Percentiles rank a stretch among this genome's conserved stretches.
phyloP scores from a whole-genome alignment of 1,140 invertebrate species.

The Camponotus pennsylvanicus region DNA sequence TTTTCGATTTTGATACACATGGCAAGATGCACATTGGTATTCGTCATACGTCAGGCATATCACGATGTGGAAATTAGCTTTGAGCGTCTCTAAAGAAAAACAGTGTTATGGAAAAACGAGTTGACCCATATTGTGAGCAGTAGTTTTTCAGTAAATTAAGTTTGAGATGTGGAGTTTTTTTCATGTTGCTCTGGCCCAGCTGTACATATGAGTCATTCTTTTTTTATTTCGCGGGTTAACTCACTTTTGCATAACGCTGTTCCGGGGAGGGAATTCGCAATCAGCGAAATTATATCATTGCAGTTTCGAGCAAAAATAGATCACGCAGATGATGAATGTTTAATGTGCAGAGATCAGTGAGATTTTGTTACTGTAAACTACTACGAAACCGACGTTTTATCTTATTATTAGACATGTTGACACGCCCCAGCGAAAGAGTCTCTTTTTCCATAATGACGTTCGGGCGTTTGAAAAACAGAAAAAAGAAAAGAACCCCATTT shows the following conservation, averaged over 20 bases:
- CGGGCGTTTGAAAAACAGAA: constrained; percentile 15
- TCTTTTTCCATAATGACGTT: constrained; percentile 47
- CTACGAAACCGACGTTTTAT: constrained; percentile 25
- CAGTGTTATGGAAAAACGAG: constrained; percentile 32
- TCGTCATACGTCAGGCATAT: neutral
- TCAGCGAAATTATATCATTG: constrained; percentile 9
- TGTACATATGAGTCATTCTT: constrained; percentile 22
- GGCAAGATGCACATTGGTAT: neutral
- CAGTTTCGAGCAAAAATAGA: constrained; percentile 21
- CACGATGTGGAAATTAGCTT: neutral
- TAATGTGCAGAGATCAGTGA: constrained; percentile 47
- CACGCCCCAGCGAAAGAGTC: constrained; percentile 37
- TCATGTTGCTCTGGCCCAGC: constrained; percentile 26
- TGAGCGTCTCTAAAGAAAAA: neutral
- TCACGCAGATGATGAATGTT: neutral
- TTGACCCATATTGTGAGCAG: constrained; percentile 30
- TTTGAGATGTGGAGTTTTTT: constrained; percentile 43
- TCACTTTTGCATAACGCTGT: constrained; percentile 26
- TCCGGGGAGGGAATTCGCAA: neutral
- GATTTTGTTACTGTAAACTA: constrained; percentile 26
- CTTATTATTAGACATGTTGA: constrained; percentile 30
- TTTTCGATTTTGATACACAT: neutral
- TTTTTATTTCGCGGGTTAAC: constrained; percentile 44
- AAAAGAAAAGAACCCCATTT: neutral
- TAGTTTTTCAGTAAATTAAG: constrained; percentile 52